These are phyloP conservation scores for Drosophila pseudoananassae DNA, from an alignment of 1,140 invertebrate species.

Conservation along the genomic window DNA sequence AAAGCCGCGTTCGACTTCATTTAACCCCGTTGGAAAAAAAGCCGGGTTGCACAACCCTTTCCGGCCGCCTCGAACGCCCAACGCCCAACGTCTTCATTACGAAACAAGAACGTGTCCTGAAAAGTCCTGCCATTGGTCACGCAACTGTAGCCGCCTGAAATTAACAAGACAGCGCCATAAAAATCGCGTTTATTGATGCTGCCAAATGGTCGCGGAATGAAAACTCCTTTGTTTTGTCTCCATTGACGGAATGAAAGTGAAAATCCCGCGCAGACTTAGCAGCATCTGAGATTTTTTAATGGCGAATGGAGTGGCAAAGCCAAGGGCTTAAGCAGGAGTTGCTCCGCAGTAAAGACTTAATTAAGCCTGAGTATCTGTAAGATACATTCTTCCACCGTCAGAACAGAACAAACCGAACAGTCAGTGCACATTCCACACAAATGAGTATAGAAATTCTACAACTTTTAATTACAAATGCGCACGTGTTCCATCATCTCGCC, in stretches of 20 bases:
- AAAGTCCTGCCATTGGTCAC: slow-evolving; percentile 69
- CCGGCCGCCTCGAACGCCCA: neutral
- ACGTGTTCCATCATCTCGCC: slow-evolving; percentile 61
- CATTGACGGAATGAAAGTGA: slow-evolving; percentile 36
- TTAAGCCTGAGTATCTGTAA: neutral
- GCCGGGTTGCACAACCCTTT: slow-evolving; percentile 3
- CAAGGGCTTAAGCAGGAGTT: slow-evolving; percentile 26
- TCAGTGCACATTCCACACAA: slow-evolving; percentile 23
- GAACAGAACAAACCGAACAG: neutral
- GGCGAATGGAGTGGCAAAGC: slow-evolving; percentile 22
- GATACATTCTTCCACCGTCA: slow-evolving; percentile 10
- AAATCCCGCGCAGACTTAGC: slow-evolving; percentile 51
- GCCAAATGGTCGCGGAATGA: slow-evolving; percentile 65
- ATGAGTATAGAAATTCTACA: slow-evolving; percentile 60
- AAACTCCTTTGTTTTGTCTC: slow-evolving; percentile 38
- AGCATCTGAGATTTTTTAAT: slow-evolving; percentile 47
- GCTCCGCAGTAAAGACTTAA: neutral
- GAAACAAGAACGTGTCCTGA: slow-evolving; percentile 19
- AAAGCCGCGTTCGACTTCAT: slow-evolving; percentile 77
- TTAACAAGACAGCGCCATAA: slow-evolving; percentile 73
- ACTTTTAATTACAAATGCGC: slow-evolving; percentile 65
- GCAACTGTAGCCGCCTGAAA: slow-evolving; percentile 69
- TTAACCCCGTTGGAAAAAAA: slow-evolving; percentile 50
- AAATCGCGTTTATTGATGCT: slow-evolving; percentile 80
- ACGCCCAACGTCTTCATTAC: slow-evolving; percentile 69